A percentile compares a stretch with the other conserved stretches of the same genome.
Evolutionary conservation across 92 coral and sea anemone species (phyloP).

Genomic region (Ricordea florida): DNA sequence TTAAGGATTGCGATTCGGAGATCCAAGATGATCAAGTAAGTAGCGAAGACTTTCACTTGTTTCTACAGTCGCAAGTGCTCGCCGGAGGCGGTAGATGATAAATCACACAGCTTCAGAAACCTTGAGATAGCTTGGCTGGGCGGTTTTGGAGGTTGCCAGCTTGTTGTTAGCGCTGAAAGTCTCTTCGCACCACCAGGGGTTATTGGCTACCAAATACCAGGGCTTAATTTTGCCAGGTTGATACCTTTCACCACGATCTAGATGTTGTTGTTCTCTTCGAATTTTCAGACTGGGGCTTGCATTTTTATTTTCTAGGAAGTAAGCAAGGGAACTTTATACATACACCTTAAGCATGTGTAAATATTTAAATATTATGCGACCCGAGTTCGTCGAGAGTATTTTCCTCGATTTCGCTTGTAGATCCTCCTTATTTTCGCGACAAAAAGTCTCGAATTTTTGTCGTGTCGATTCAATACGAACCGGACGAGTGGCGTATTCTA

Average conservation of each 20-base stretch:
- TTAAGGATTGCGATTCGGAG: constrained; percentile 86
- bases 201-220: background rate
- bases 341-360: constrained; percentile 77
- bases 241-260: background rate
- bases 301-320: constrained; percentile 35
- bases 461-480: background rate
- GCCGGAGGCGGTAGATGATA: constrained; percentile 6
- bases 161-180: constrained; percentile 19
- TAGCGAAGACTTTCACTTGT: constrained; percentile 34
- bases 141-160: constrained; percentile 22
- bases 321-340: constrained; percentile 66
- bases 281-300: background rate
- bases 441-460: constrained; percentile 10
- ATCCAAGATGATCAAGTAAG: constrained; percentile 81
- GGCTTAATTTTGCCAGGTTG: background rate
- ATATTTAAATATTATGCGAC: constrained; percentile 91
- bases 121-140: constrained; percentile 12
- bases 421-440: constrained; percentile 9
- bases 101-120: background rate
- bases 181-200: background rate
- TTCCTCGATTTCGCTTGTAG: constrained; percentile 4
- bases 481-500: background rate
- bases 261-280: background rate
- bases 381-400: constrained; percentile 18
- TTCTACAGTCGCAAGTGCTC: constrained; percentile 17